Evolutionary conservation across 2,113 vertebrate species (phyloP), one percentile per base, ranked within the genome.

Genomic region (Zeus faber): DNA sequence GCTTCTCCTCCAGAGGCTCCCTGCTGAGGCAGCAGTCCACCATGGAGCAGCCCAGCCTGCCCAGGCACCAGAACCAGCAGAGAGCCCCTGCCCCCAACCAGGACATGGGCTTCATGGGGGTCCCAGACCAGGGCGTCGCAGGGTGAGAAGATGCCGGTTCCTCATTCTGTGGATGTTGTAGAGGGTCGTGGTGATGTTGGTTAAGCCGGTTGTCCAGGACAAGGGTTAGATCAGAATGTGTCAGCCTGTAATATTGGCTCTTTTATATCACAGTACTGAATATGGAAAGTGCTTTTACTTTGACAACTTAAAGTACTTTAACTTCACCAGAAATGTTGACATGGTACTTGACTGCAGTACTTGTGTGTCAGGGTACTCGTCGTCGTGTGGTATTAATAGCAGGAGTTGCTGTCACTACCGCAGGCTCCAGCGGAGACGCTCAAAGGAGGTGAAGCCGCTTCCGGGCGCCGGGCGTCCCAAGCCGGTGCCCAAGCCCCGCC

Each of bases 81-180:
- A 62, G 41, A 11, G 35, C 14, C 11, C n/a, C n/a, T n/a, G 2
- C 31, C 37, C 2, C 1, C 64, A 35, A 72, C 2, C 39, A 57
- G 0, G 86, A 93, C 77, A 81, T 89, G 82, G 83, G 78, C 24
- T 93, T 93, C 75, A 93, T 93, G 92, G 66, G 78, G 0, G 92
- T 93, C 18, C 92, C 92, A 0, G 92, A 93, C 4, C 87, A 91
- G 55, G 92, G 92, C 0, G 90, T 89, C 1, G 91, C 92, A 1
- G 92, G 92, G 92, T 93, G n/a, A n/a, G n/a, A 52, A 89, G 87
- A 22, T 14, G 11, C 8, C 33, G n/a, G n/a, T n/a, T n/a, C n/a
- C n/a, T n/a, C n/a, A n/a, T n/a, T n/a, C n/a, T n/a, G n/a, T n/a
- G n/a, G n/a, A n/a, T n/a, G n/a, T n/a, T n/a, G n/a, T n/a, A n/a